These are phyloP conservation scores for Anniella stebbinsi DNA, from an alignment of 2,797 vertebrate species.

Conservation along the genomic window DNA sequence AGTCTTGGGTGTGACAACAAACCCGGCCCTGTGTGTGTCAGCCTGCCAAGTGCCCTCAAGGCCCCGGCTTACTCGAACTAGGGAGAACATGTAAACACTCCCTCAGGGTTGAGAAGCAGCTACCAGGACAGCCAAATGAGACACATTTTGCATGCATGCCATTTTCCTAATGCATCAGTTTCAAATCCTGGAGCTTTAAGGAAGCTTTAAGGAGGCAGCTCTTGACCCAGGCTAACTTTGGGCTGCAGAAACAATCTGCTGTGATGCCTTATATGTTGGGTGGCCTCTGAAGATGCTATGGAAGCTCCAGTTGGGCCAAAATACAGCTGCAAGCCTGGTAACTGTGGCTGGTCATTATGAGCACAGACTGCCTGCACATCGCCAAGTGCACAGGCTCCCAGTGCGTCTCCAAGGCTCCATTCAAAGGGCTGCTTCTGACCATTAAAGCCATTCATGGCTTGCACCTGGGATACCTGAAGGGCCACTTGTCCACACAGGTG, in stretches of 20 bases:
- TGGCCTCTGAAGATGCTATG: neutral
- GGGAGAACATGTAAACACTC: neutral
- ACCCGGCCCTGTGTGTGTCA: neutral
- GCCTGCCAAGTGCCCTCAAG: too few relatives aligned
- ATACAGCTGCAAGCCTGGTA: neutral
- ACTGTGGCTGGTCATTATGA: too few relatives aligned
- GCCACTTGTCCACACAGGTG: neutral
- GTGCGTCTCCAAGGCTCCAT: too few relatives aligned
- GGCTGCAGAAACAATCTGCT: neutral
- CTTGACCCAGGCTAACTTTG: neutral
- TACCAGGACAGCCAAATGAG: neutral
- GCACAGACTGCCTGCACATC: too few relatives aligned
- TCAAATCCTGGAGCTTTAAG: neutral
- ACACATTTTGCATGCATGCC: neutral
- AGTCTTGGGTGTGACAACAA: neutral
- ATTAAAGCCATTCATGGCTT: neutral
- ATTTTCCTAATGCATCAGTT: neutral
- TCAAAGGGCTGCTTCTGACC: too few relatives aligned
- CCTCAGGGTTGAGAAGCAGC: neutral
- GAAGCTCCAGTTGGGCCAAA: neutral
- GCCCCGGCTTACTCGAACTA: neutral
- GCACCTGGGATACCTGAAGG: neutral
- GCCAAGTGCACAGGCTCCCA: too few relatives aligned
- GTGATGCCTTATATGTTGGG: too few relatives aligned
- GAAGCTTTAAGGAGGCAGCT: neutral